Percentiles rank a stretch among this genome's conserved stretches.
phyloP scores from a whole-genome alignment of 2,113 vertebrate species.

The Ceyx margarethae region DNA sequence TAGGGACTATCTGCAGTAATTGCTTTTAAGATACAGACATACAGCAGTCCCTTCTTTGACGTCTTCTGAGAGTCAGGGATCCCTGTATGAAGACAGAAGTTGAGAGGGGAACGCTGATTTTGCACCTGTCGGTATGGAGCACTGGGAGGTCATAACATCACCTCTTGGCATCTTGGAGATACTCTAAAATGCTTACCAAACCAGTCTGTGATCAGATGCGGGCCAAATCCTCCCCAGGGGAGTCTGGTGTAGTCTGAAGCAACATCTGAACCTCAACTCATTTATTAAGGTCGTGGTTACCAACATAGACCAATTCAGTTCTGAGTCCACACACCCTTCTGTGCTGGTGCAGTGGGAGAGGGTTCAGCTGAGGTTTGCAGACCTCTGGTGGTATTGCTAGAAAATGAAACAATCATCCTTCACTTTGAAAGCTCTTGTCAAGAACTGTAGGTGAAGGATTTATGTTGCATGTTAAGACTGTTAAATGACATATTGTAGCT shows the following conservation, averaged over 20 bases:
- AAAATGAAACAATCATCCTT: neutral
- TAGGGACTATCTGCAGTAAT: conserved; percentile 1
- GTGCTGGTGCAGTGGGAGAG: neutral
- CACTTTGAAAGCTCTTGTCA: neutral
- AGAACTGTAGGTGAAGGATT: neutral
- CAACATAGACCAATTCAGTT: neutral
- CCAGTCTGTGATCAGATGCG: neutral
- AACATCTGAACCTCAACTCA: neutral
- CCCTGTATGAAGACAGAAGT: neutral
- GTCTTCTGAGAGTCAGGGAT: neutral
- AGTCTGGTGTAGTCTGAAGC: neutral
- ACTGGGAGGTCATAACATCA: neutral
- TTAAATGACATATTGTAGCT: neutral
- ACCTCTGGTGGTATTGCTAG: neutral
- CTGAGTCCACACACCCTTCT: neutral
- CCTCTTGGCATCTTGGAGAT: neutral
- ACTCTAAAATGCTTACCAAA: neutral
- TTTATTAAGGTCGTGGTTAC: neutral
- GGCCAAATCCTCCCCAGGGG: neutral
- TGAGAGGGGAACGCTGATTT: neutral
- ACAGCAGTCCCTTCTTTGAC: neutral
- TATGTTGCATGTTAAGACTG: neutral
- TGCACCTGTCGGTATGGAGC: neutral
- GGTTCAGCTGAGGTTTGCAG: conserved; percentile 7
- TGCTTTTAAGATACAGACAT: neutral